These are phyloP conservation scores for Thomomys bottae DNA, from an alignment of 2,113 vertebrate species.

Conservation along the genomic window DNA sequence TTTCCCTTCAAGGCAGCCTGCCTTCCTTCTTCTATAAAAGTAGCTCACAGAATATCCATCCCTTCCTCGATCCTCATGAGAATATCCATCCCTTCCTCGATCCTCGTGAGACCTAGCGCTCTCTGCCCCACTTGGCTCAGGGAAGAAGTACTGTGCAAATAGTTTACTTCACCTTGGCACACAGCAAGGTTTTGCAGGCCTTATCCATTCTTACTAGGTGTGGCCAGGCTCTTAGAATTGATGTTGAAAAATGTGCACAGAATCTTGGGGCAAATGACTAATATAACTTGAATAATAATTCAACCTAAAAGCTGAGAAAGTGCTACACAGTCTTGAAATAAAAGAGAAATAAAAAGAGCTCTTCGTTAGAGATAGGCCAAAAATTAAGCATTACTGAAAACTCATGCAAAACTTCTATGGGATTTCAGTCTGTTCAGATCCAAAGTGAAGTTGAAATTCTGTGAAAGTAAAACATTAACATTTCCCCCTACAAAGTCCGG, in stretches of 20 bases:
- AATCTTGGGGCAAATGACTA: slow-evolving; percentile 12
- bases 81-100: background rate
- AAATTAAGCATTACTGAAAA: background rate
- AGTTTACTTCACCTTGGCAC: background rate
- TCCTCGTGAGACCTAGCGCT: background rate
- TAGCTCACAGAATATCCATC: background rate
- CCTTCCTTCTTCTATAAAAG: background rate
- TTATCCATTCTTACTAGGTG: background rate
- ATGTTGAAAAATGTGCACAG: background rate
- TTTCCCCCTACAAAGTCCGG: background rate
- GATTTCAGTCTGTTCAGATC: background rate
- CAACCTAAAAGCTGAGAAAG: background rate
- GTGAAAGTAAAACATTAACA: background rate
- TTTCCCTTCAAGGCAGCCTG: background rate
- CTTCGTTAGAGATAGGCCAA: background rate
- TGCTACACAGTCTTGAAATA: background rate
- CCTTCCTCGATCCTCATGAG: background rate
- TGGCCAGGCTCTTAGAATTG: background rate
- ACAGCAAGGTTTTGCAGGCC: background rate
- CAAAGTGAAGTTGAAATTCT: background rate
- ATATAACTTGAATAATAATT: background rate
- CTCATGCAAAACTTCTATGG: background rate
- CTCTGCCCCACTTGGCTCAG: background rate
- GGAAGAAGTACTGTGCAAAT: background rate
- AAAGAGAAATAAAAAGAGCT: background rate